phyloP scores from a whole-genome alignment of 2,888 invertebrate species.

The Platycheirus rosarum region DNA sequence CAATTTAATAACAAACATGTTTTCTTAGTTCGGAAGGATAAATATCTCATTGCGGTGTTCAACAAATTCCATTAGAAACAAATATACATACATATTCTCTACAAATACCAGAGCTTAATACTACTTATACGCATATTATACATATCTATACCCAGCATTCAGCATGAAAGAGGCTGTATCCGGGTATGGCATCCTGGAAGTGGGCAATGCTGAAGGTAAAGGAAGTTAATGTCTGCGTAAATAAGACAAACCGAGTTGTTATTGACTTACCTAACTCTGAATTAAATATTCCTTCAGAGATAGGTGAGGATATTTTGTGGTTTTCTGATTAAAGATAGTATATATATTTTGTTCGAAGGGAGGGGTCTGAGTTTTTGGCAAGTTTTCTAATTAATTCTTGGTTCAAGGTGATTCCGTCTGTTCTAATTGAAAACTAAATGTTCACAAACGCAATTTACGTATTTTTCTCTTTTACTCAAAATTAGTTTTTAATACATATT shows the following conservation, averaged over 20 bases:
- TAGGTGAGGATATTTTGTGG: constrained; percentile 63
- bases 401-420: too few relatives aligned
- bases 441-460: too few relatives aligned
- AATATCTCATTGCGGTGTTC: constrained; percentile 68
- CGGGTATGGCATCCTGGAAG: constrained; percentile 24
- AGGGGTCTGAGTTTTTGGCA: constrained; percentile 42
- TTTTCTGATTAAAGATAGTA: constrained; percentile 53
- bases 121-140: constrained; percentile 27
- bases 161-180: constrained; percentile 15
- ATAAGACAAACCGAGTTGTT: constrained; percentile 62
- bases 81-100: constrained; percentile 40
- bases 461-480: too few relatives aligned
- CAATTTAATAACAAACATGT: constrained; percentile 72
- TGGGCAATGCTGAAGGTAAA: not conserved
- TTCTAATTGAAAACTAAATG: too few relatives aligned
- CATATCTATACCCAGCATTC: constrained; percentile 9
- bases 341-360: not conserved
- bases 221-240: constrained; percentile 38
- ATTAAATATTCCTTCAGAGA: constrained; percentile 58
- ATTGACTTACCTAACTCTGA: constrained; percentile 70
- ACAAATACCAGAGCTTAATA: constrained; percentile 65
- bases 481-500: too few relatives aligned
- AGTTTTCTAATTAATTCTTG: constrained; percentile 60
- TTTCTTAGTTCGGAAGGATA: constrained; percentile 58
- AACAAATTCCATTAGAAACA: constrained; percentile 72